Evolutionary conservation across 2,797 vertebrate species (phyloP), one percentile per base, ranked within the genome.

Genomic region (Silurus aristotelis): DNA sequence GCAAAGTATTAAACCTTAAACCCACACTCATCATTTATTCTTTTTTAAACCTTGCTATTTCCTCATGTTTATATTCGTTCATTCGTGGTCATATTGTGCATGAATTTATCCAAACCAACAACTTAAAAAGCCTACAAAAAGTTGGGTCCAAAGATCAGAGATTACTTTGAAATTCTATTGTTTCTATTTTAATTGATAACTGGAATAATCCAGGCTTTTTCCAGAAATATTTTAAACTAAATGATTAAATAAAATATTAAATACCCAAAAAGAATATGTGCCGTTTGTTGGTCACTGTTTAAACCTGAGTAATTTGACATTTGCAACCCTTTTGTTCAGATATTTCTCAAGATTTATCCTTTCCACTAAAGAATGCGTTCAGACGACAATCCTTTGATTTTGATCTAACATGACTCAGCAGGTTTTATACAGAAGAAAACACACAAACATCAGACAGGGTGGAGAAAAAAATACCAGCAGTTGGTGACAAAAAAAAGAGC

Each of bases 1-100:
- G 88, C 88, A 72, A 91, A 89, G 91, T 92, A 89, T 12, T 83
- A 22, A 19, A 25, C 31, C 17, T 38, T 31, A 27, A n/a, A 5
- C 38, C 17, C 22, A 22, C 61, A 52, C 22, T 15, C 5, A 13
- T 6, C 5, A 13, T 6, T n/a, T 25, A 14, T 6, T 52, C 43
- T 6, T n/a, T 72, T n/a, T 72, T 3, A 56, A 27, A 38, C 13
- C 6, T 8, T 73, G 46, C 14, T n/a, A 15, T 12, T 7, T 55
- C 12, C 14, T 55, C n/a, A 27, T 55, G n/a, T 55, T 27, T 6
- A 46, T 71, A 38, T 46, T 71, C 43, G 19, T 46, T 43, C 4
- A 71, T 9, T 9, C 19, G 43, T 71, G 17, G 38, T 70, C 31
- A 70, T 9, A 43, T 20, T 70, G 38, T 70, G 68, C 68, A 38